Evolutionary conservation across 2,888 invertebrate genomes (phyloP), one percentile per base, ranked within the genome.

Genomic region (Caenorhabditis imperialis): DNA sequence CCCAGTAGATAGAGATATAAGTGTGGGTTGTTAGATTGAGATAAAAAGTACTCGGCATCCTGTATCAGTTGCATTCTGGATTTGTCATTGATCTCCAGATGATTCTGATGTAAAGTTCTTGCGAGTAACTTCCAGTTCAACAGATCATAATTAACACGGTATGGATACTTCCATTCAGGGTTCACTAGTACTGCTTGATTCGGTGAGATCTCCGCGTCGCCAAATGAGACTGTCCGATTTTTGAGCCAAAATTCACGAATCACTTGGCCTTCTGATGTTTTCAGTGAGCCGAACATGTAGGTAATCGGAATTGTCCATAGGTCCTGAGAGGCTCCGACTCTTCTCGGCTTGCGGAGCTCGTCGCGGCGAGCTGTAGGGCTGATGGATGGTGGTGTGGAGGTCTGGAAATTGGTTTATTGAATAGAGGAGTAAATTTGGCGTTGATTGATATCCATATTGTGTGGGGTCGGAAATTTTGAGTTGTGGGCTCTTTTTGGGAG

Each of bases 111-210:
- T 8, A 86, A 67, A 47, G 81, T 78, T 60, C 83, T 73, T 10
- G 86, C 86, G 1, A 87, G 30, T 60, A 87, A 65, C 38, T 79
- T 82, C 87, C 87, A 87, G 54, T 88, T 87, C 30, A 79, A 57
- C 18, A 80, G 50, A 63, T 87, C 87, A 58, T 87, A 87, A 47
- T 87, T 87, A 42, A 87, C 85, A 33, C 84, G 77, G 55, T 80
- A 86, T 14, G 87, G 84, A 58, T 82, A 87, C 8, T 83, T 73
- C 85, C 85, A 87, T 33, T 87, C 84, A 1, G 87, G 87, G 71
- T 87, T 87, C 4, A 81, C 85, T 12, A 87, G 67, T 12, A 88
- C 65, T 18, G 84, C 81, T 22, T 85, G 81, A 7, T 71, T 75
- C 7, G 84, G 70, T 0, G 81, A 58, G n/a, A 88, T 73, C 45